Percentiles rank a stretch among this genome's conserved stretches.
Conservation (phyloP, 2,888 invertebrate species). For the Drosophila diplacantha region DNA sequence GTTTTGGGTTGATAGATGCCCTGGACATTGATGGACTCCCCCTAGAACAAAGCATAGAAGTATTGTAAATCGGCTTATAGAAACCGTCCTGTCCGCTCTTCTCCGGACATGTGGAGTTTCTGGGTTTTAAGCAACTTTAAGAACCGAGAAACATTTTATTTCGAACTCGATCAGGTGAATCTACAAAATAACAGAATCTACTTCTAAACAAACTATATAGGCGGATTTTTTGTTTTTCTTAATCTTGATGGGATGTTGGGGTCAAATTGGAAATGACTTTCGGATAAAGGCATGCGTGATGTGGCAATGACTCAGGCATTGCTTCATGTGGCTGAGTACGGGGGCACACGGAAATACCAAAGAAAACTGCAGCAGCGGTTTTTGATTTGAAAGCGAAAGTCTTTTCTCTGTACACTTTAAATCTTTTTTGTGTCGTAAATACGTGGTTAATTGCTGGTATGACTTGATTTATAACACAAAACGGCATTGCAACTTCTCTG, state of each 20-base stretch:
- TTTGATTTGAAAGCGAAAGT: conserved; percentile 32
- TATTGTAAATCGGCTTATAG: not conserved
- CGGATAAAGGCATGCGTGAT: conserved; percentile 10
- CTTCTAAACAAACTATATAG: not conserved
- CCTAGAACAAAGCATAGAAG: not conserved
- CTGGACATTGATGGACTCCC: conserved; percentile 12
- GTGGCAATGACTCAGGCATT: conserved; percentile 14
- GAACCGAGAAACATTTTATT: not conserved
- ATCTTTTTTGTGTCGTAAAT: conserved; percentile 11
- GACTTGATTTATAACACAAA: conserved; percentile 25
- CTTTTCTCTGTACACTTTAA: conserved; percentile 8
- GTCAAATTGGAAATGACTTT: conserved; percentile 8
- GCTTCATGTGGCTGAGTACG: not conserved
- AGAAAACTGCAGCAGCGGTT: conserved; percentile 17
- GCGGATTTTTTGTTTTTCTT: not conserved
- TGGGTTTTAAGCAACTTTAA: not conserved
- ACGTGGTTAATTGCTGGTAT: conserved; percentile 12
- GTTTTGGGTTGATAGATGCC: conserved; percentile 6
- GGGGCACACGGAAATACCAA: conserved; percentile 2
- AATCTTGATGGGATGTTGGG: not conserved
- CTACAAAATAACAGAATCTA: not conserved
- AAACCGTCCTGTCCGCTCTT: not conserved
- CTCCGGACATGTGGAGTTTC: not conserved
- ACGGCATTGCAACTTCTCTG: not conserved
- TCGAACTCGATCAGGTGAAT: not conserved